phyloP scores from a whole-genome alignment of 1,140 invertebrate genomes.

The Holotrichia oblita region DNA sequence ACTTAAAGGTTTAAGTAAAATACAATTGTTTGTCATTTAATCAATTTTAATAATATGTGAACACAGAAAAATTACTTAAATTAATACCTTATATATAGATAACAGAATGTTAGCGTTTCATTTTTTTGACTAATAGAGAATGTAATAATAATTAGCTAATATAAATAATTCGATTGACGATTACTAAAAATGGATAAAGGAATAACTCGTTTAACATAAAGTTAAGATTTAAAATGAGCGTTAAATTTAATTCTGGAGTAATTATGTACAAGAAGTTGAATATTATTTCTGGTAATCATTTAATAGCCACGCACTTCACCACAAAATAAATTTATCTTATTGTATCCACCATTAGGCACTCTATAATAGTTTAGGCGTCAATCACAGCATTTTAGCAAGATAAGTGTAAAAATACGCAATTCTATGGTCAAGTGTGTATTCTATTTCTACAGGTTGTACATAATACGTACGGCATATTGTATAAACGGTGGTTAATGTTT shows the following conservation, averaged over 20 bases:
- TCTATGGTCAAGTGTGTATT: background rate
- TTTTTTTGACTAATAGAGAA: conserved; percentile 4
- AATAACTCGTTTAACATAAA: no score
- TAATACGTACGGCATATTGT: background rate
- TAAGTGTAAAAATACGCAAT: background rate
- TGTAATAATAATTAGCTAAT: background rate
- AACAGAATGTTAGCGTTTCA: background rate
- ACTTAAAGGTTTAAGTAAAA: conserved; percentile 30
- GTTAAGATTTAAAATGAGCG: no score
- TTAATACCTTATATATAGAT: background rate
- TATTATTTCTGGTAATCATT: no score
- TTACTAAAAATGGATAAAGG: background rate
- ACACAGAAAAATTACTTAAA: background rate
- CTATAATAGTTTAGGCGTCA: background rate
- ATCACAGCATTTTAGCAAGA: conserved; percentile 20
- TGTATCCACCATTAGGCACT: conserved; percentile 12
- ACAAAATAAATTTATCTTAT: background rate
- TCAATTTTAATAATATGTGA: background rate
- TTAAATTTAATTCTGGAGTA: no score
- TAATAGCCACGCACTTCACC: background rate
- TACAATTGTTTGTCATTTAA: background rate
- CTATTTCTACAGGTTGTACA: background rate
- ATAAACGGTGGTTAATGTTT: background rate
- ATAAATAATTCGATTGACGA: background rate
- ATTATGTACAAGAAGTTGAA: no score